Evolutionary conservation across 2,797 vertebrate species (phyloP).

Genomic region (Somateria mollissima): DNA sequence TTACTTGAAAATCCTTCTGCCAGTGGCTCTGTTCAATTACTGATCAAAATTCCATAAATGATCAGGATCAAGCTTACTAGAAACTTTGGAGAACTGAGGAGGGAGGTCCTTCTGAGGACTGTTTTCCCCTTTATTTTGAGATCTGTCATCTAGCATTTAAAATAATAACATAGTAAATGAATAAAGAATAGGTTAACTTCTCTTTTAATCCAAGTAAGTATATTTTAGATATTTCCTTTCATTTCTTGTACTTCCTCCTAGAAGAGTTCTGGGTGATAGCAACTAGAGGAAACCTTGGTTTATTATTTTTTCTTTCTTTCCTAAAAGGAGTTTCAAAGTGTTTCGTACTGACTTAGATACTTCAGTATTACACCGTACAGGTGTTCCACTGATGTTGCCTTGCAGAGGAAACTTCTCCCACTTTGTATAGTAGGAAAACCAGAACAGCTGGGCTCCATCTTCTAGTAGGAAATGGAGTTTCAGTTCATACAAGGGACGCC

Average conservation of each 20-base stretch:
- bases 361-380: not conserved
- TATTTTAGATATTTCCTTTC: not conserved
- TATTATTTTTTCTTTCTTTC: not conserved
- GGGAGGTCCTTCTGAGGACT: not conserved
- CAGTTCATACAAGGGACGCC: not conserved
- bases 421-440: not conserved
- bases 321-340: not conserved
- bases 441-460: not conserved
- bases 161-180: not conserved
- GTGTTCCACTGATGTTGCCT: not conserved
- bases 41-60: not conserved
- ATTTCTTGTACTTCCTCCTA: not conserved
- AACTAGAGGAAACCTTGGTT: not conserved
- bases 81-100: not conserved
- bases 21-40: accelerated
- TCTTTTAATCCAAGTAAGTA: not conserved
- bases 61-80: not conserved
- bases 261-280: not conserved
- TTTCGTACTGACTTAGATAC: not conserved
- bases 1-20: not conserved
- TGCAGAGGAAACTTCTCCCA: not conserved
- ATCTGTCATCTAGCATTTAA: not conserved
- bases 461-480: not conserved
- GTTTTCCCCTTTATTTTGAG: not conserved
- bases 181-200: not conserved